Base-by-base conservation (phyloP, 2,797 vertebrate genomes). In the Antrozous pallidus region DNA sequence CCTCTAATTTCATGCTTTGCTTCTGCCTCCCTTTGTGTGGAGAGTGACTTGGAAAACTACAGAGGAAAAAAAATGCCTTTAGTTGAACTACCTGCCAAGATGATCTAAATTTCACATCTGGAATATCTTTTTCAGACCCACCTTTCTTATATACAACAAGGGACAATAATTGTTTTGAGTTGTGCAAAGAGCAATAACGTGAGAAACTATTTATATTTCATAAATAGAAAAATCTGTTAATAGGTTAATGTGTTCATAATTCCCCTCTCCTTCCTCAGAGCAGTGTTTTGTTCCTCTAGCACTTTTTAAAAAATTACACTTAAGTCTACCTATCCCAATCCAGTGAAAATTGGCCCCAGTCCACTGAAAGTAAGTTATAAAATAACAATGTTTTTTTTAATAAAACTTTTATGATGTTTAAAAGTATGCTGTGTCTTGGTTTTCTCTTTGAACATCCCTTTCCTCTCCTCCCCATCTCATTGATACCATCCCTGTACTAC, bases 1-100 rank as follows among this genome's bases (percentile, higher is more conserved):
- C n/a, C 77, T 74, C 73, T 82, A 26, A 61, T 24, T 42, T 28
- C 63, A 6, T 31, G 22, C 26, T 65, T 93, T 74, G 22, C 31
- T 16, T 45, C 61, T 88, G 58, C 8, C 38, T 56, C 24, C 17
- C 11, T 6, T 80, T 20, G 78, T 47, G 24, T 75, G 22, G 26
- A 85, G 28, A 54, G 6, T 26, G 78, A 6, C 56, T 89, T 92
- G 58, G 56, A 95, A 92, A 93, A 67, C 38, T 7, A 8, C 2
- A 45, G 61, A 47, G 7, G n/a, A n/a, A 91, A 78, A 63, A 94
- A 93, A 87, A 84, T 78, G 45, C 24, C 73, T 84, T 93, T 74
- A 38, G 78, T 58, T 81, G 69, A 90, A 51, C 78, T 51, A 74
- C 47, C 54, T 91, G 33, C 71, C 81, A 78, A 70, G 31, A 65